These are phyloP conservation scores for Bembecia ichneumoniformis DNA, from an alignment of 2,888 invertebrate species.

Conservation along the genomic window DNA sequence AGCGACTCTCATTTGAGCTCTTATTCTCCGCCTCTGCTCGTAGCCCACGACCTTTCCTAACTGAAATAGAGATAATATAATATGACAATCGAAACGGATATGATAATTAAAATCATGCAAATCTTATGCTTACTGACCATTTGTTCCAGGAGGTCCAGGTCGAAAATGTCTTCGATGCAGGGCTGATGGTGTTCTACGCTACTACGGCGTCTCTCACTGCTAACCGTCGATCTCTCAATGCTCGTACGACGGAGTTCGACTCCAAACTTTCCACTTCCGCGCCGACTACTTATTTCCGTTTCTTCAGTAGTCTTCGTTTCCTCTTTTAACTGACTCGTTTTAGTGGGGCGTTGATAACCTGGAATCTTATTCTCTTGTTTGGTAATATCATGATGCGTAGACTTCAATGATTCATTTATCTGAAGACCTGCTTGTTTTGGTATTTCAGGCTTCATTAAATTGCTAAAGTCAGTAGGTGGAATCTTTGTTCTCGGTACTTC, in stretches of 20 bases:
- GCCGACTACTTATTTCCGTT: slow-evolving; percentile 58
- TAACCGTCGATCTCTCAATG: slow-evolving; percentile 59
- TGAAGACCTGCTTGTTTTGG: slow-evolving; percentile 28
- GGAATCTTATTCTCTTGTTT: slow-evolving; percentile 38
- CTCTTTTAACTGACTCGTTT: slow-evolving; percentile 51
- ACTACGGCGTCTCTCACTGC: slow-evolving; percentile 56
- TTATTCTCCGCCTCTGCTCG: slow-evolving; percentile 82
- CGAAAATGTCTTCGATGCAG: slow-evolving; percentile 81
- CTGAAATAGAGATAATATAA: slow-evolving; percentile 53
- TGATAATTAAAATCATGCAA: slow-evolving; percentile 19
- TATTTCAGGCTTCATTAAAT: slow-evolving; percentile 26
- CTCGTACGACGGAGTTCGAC: slow-evolving; percentile 75
- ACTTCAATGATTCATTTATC: slow-evolving; percentile 35
- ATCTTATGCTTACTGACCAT: slow-evolving; percentile 68
- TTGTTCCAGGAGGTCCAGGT: slow-evolving; percentile 78
- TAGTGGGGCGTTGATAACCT: slow-evolving; percentile 48
- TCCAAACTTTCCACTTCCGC: slow-evolving; percentile 77
- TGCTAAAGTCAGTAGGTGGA: slow-evolving; percentile 27
- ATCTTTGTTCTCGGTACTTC: slow-evolving; percentile 33
- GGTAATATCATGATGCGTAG: slow-evolving; percentile 14
- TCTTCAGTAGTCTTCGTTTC: slow-evolving; percentile 43
- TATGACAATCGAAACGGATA: slow-evolving; percentile 16
- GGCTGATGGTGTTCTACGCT: slow-evolving; percentile 63
- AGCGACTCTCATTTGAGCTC: slow-evolving; percentile 82
- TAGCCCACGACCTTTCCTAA: slow-evolving; percentile 83